Percentiles rank a stretch among this genome's conserved stretches.
Evolutionary conservation across 2,888 invertebrate genomes (phyloP).

Genomic region (Anodontia alba): DNA sequence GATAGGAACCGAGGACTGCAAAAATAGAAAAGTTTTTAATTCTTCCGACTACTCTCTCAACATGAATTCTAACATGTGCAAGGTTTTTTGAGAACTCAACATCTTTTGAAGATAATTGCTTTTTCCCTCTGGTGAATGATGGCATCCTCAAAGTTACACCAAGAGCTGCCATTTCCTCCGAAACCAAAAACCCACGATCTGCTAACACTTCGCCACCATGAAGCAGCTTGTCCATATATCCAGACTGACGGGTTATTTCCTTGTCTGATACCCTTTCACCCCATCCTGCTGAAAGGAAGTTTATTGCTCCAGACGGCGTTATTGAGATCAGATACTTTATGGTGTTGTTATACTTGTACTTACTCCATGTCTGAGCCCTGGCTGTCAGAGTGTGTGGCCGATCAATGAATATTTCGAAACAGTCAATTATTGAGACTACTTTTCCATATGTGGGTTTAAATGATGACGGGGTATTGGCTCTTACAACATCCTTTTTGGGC

Average conservation of each 20-base stretch:
- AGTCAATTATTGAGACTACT: slow-evolving; percentile 34
- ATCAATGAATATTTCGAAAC: slow-evolving; percentile 38
- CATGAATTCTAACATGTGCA: slow-evolving; percentile 29
- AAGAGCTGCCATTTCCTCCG: slow-evolving; percentile 24
- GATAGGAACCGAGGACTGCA: slow-evolving; percentile 17
- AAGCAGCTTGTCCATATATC: slow-evolving; percentile 25
- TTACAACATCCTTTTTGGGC: not conserved
- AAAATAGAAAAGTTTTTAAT: slow-evolving; percentile 27
- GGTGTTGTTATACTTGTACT: slow-evolving; percentile 42
- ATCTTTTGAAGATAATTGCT: slow-evolving; percentile 12
- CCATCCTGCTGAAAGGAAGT: slow-evolving; percentile 21
- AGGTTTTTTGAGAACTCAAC: slow-evolving; percentile 20
- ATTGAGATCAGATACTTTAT: slow-evolving; percentile 22
- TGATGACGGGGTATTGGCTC: slow-evolving; percentile 19
- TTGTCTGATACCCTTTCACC: slow-evolving; percentile 39
- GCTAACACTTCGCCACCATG: slow-evolving; percentile 34
- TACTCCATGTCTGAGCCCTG: slow-evolving; percentile 20
- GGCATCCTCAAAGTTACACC: slow-evolving; percentile 24
- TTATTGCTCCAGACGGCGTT: slow-evolving; percentile 32
- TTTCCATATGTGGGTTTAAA: slow-evolving; percentile 29
- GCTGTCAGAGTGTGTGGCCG: slow-evolving; percentile 20
- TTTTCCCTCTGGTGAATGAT: slow-evolving; percentile 29
- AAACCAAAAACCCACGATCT: slow-evolving; percentile 38
- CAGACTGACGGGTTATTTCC: slow-evolving; percentile 25
- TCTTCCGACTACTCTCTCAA: slow-evolving; percentile 30